Evolutionary conservation across 2,888 invertebrate genomes (phyloP).

Genomic region (Abrostola triplasia): DNA sequence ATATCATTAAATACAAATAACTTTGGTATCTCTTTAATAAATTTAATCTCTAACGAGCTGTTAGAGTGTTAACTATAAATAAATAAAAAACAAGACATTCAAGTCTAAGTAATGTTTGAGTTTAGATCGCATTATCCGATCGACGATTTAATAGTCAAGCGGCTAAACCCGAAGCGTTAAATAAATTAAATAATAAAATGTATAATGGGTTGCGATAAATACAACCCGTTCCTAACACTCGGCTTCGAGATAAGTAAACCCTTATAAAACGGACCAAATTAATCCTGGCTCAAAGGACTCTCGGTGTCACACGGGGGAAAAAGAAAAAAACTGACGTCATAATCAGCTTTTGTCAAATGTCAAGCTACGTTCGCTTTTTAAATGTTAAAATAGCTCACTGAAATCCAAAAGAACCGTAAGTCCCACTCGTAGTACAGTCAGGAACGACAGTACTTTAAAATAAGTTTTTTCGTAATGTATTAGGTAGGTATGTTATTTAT

Average conservation of each 20-base stretch:
- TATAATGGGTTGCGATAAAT: slow-evolving; percentile 87
- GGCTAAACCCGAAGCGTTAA: slow-evolving; percentile 84
- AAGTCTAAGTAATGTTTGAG: slow-evolving; percentile 79
- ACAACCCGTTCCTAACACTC: slow-evolving; percentile 83
- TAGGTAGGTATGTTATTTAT: slow-evolving; percentile 35
- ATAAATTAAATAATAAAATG: slow-evolving; percentile 88
- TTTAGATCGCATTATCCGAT: slow-evolving; percentile 82
- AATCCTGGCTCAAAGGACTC: slow-evolving; percentile 86
- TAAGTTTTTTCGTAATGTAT: slow-evolving; percentile 9
- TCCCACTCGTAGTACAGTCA: slow-evolving; percentile 58
- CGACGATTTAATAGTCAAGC: slow-evolving; percentile 86
- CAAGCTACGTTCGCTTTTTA: slow-evolving; percentile 81
- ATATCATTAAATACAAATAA: slow-evolving; percentile 19
- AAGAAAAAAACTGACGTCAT: slow-evolving; percentile 85
- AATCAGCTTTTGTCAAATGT: slow-evolving; percentile 88
- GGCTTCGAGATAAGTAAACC: slow-evolving; percentile 84
- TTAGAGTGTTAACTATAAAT: slow-evolving; percentile 60
- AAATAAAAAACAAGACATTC: slow-evolving; percentile 73
- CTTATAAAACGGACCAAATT: slow-evolving; percentile 86
- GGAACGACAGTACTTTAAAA: slow-evolving; percentile 17
- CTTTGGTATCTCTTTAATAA: slow-evolving; percentile 32
- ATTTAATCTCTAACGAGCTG: slow-evolving; percentile 47
- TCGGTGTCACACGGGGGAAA: slow-evolving; percentile 71
- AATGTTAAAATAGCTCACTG: slow-evolving; percentile 81
- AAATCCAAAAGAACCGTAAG: slow-evolving; percentile 63